Base-by-base conservation (phyloP, 2,888 invertebrate genomes). In the Lasioglossum morio region DNA sequence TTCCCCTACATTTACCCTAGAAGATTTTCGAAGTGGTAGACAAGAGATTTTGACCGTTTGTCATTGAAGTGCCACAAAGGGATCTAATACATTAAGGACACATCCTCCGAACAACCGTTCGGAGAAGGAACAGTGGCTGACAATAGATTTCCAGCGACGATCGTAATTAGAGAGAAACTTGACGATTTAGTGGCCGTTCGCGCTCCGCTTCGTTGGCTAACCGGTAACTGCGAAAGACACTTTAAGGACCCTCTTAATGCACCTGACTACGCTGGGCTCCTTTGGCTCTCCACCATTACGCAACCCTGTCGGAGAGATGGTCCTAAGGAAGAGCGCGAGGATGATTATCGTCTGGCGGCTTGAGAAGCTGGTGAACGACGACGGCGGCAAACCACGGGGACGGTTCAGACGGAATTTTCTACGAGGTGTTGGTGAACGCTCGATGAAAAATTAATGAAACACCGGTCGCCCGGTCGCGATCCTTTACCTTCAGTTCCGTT, bases 211-310 rank as follows among this genome's bases (percentile, higher is more conserved):
- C 81, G 79, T 72, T 78, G 81, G 79, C 85, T 82, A 89, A 79
- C 87, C 81, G 72, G 81, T 79, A 87, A 90, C 90, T 88, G 86
- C 88, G 78, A 88, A 87, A 87, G 90, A 90, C 90, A 89, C 87
- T 88, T 89, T 89, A 85, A 89, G 84, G 88, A 85, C 87, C 79
- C 87, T 87, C 87, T 75, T 89, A 89, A 89, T 90, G 90, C 87
- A 90, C 82, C 83, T 77, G 85, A 78, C 90, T 84, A 81, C 80
- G 43, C 43, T 60, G 84, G 63, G 63, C 75, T 78, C 60, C 57
- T 72, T 66, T 43, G 30, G 57, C 70, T 66, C 72, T 57, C 60
- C 53, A 37, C 72, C 70, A 83, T 87, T 87, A 84, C 85, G 81
- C 87, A 79, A 87, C 10, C 75, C 69, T 73, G 81, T 77, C 72